Evolutionary conservation across 1,140 invertebrate species (phyloP), one percentile per base, ranked within the genome.

Genomic region (Drosophila sp.): DNA sequence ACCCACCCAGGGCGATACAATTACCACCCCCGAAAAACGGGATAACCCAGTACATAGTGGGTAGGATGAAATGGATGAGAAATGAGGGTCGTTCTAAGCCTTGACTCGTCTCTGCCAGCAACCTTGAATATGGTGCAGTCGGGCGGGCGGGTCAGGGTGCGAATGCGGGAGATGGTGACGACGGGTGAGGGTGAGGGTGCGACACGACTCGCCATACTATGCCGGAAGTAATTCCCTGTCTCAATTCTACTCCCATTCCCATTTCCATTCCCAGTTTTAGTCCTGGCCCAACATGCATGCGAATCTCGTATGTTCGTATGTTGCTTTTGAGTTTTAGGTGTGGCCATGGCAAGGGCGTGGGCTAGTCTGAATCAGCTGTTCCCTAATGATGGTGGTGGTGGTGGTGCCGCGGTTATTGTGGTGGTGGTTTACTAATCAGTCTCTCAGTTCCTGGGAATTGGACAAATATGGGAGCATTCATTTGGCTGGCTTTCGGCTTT

Each of bases 31-130:
- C 17, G 44, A 70, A 17, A 55, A 58, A 11, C 33, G n/a, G 10
- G 33, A 55, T 70, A 67, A 54, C 35, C 10, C 35, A 38, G 10
- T 47, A 50, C 8, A 35, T 38, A 55, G 50, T 72, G 11, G 11
- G 69, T 54, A 72, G 66, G 44, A 50, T 55, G 38, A 27, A 72
- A 73, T 73, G 64, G 23, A 47, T 27, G 44, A 50, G 44, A 50
- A 56, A 56, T 56, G 29, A 56, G 54, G 56, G 56, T 57, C 55
- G 29, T n/a, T 32, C 29, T 57, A 35, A 35, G 44, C 44, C 44
- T 50, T 50, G 44, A 50, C 44, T 50, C 27, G 44, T 50, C 44
- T 50, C 23, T 50, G 25, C 10, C 44, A 50, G 56, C 33, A 58
- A 58, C 56, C 56, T 58, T 58, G 56, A 58, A 29, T 3, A 58